phyloP scores from a whole-genome alignment of 2,113 vertebrate species.

The Rutilus rutilus region DNA sequence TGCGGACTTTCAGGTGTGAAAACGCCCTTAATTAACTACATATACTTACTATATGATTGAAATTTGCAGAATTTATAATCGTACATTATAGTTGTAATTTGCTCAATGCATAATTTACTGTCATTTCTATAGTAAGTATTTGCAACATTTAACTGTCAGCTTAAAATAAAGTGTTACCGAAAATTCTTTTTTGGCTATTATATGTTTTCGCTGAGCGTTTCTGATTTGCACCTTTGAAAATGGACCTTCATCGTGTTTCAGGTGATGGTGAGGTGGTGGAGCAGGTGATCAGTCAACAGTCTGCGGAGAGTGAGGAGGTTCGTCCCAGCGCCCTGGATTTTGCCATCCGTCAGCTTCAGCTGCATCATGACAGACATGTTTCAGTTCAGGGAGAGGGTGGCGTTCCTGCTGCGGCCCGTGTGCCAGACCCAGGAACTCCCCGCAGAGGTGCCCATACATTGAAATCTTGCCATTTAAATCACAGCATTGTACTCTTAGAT shows the following conservation, averaged over 20 bases:
- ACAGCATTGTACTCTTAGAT: background rate
- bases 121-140: too few relatives aligned
- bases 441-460: conserved; percentile 81
- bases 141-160: too few relatives aligned
- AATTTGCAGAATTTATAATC: too few relatives aligned
- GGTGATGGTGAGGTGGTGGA: conserved; percentile 97
- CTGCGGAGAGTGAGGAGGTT: conserved; percentile 81
- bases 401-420: conserved; percentile 40
- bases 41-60: too few relatives aligned
- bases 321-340: conserved; percentile 85
- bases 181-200: too few relatives aligned
- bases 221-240: background rate
- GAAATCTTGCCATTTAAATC: background rate
- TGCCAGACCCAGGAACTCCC: conserved; percentile 77
- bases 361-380: conserved; percentile 82
- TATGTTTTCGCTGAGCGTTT: background rate
- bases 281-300: conserved; percentile 94
- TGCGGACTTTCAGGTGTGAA: too few relatives aligned
- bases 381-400: conserved; percentile 46
- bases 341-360: conserved; percentile 87
- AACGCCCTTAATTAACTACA: too few relatives aligned
- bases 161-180: too few relatives aligned
- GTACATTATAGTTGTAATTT: too few relatives aligned
- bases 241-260: conserved; percentile 52
- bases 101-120: too few relatives aligned